These are phyloP conservation scores for Platycheirus rosarum DNA, from an alignment of 2,888 invertebrate species.

Conservation along the genomic window DNA sequence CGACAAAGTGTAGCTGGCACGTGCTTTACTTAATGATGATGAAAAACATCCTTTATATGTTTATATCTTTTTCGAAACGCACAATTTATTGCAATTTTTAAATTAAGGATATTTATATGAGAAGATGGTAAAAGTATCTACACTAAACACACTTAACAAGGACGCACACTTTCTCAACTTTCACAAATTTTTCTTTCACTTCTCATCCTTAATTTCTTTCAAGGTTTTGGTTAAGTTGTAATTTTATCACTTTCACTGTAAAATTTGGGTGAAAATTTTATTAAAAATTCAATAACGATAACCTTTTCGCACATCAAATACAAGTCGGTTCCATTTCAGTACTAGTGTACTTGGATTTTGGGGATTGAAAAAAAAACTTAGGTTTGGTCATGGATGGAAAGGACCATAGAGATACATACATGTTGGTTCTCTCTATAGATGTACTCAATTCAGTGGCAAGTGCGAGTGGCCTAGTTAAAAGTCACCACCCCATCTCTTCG, in stretches of 20 bases:
- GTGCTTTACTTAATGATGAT: constrained; percentile 18
- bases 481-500: constrained; percentile 9
- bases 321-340: constrained; percentile 2
- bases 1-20: constrained; percentile 12
- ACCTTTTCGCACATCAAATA: constrained; percentile 12
- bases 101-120: background rate
- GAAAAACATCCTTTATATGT: constrained; percentile 22
- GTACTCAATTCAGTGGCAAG: background rate
- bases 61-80: background rate
- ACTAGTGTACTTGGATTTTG: constrained; percentile 22
- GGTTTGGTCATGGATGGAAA: constrained; percentile 17
- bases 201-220: background rate
- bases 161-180: background rate
- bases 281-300: background rate
- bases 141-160: constrained; percentile 11
- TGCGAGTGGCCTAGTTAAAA: constrained; percentile 12
- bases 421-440: background rate
- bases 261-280: background rate
- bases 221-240: background rate
- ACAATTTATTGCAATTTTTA: constrained; percentile 17
- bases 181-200: background rate
- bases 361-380: background rate
- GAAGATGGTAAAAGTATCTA: background rate
- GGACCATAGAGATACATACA: background rate
- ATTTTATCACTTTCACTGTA: background rate